Evolutionary conservation across 2,888 invertebrate genomes (phyloP), one percentile per base, ranked within the genome.

Genomic region (Mongoloraphidia duomilia): DNA sequence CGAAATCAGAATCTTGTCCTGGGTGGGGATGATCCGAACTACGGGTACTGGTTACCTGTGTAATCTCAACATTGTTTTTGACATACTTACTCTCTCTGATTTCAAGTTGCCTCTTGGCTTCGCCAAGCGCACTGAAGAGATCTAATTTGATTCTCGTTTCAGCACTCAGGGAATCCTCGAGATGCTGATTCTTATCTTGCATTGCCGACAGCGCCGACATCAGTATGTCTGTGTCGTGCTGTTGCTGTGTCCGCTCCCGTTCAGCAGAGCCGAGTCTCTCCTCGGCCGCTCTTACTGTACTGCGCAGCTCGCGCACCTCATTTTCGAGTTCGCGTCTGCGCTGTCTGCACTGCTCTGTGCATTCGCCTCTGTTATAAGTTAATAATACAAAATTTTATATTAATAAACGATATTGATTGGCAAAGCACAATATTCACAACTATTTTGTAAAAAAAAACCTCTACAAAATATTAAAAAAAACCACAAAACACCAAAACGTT

Each of bases 141-240:
- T 98, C 97, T 61, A 96, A 80, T 73, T 98, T 98, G 70, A 97
- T 86, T 61, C 95, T 80, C 58, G 95, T 98, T 76, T 98, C 97
- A 44, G 94, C 91, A 54, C 91, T 92, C 57, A 98, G 78, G 63
- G 90, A 89, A 63, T 87, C 86, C 72, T 97, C 94, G 60, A 97
- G 76, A 65, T 93, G 92, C 60, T 81, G 70, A 65, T 91, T 92
- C 65, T 93, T 90, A 65, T 95, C 93, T 68, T 90, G 87, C 72
- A 94, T 77, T 54, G 84, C 82, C 45, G 79, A 77, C 57, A 91
- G 71, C 14, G 90, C 88, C 39, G 82, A 77, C 74, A 87, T 79
- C 57, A 91, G 70, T 61, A 86, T 79, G 59, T 89, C 89, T 33
- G 83, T 77, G 60, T 79, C 80, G 56, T 79, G 76, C 45, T 67